phyloP scores from a whole-genome alignment of 2,797 vertebrate genomes.

The Babyrousa celebensis region DNA sequence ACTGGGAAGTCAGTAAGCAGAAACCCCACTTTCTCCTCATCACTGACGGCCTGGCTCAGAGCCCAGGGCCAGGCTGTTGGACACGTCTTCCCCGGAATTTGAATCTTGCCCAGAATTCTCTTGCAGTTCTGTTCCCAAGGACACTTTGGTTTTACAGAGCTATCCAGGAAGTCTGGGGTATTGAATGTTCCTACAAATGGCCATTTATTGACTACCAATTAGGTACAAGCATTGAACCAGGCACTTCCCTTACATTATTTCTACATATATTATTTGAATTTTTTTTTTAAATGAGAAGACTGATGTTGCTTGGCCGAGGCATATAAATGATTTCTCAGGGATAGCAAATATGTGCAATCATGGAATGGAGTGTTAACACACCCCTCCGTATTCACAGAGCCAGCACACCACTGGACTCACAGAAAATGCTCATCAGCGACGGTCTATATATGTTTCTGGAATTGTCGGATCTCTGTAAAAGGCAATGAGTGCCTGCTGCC shows the following conservation, averaged over 20 bases:
- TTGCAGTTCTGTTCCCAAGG: constrained; percentile 69
- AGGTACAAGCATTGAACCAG: constrained; percentile 55
- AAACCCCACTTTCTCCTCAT: not conserved
- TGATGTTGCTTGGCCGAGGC: constrained; percentile 71
- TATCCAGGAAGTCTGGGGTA: constrained; percentile 69
- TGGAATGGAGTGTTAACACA: not conserved
- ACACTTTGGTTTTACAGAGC: constrained; percentile 68
- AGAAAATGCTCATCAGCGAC: not conserved
- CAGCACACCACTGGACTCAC: not conserved
- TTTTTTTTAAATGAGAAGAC: constrained; percentile 22
- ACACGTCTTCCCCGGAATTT: constrained; percentile 49
- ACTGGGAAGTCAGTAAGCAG: not conserved
- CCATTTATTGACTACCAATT: constrained; percentile 80
- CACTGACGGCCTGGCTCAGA: not conserved
- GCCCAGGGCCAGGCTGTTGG: not conserved
- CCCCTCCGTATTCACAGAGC: not conserved
- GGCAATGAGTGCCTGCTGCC: not conserved
- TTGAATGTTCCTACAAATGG: constrained; percentile 55
- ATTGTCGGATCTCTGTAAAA: not conserved
- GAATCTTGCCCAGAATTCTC: constrained; percentile 72
- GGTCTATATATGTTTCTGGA: not conserved
- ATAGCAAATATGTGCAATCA: not conserved
- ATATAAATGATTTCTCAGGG: constrained; percentile 58
- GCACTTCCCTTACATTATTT: constrained; percentile 69
- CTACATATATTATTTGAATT: constrained; percentile 73